A percentile compares a stretch with the other conserved stretches of the same genome.
These are phyloP conservation scores for Mastomys natalensis DNA, from an alignment of 2,113 vertebrate genomes.

Conservation along the genomic window DNA sequence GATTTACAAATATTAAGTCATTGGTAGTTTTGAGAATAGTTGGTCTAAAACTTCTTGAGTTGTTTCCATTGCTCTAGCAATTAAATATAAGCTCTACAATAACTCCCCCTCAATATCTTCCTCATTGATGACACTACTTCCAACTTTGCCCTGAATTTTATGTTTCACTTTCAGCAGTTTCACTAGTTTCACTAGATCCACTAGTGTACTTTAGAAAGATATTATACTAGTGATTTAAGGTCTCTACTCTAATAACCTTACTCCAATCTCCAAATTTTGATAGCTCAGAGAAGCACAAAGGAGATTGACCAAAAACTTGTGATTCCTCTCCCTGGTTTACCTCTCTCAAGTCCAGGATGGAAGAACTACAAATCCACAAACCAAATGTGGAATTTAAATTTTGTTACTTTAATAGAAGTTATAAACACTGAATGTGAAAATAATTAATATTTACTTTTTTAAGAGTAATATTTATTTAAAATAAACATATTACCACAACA, in stretches of 20 bases:
- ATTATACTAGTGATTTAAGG: background rate
- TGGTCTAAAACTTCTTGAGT: background rate
- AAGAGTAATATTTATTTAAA: background rate
- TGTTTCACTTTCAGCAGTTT: background rate
- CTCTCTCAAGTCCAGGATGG: background rate
- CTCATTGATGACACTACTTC: fast-evolving
- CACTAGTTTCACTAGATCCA: too few species aligned
- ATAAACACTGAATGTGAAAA: background rate
- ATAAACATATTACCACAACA: background rate
- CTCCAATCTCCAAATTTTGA: background rate
- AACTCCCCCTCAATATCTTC: background rate
- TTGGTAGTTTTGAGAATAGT: background rate
- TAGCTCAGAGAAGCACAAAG: background rate
- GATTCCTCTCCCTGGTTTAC: background rate
- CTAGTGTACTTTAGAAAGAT: background rate
- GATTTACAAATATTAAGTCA: background rate
- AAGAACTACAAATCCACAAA: background rate
- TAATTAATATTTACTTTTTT: background rate
- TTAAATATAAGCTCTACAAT: background rate
- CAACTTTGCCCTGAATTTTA: background rate
- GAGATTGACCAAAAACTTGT: background rate
- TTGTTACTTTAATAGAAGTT: background rate
- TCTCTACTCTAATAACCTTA: background rate
- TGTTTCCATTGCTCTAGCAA: background rate
- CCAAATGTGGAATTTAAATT: background rate